Evolutionary conservation across 2,797 vertebrate genomes (phyloP).

Genomic region (Garrulus glandarius): DNA sequence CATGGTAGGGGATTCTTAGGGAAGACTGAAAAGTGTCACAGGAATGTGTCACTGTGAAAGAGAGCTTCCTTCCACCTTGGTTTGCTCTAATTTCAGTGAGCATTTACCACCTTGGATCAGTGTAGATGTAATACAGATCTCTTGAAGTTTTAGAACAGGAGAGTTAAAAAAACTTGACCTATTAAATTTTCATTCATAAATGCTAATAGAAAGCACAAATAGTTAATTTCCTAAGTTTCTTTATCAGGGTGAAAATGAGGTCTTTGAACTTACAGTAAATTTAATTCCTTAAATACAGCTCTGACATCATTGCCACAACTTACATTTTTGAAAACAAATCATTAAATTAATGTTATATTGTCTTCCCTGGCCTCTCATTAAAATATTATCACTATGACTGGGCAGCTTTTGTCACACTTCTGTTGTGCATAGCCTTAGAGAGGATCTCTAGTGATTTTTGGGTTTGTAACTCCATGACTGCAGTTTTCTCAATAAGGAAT

Average conservation of each 20-base stretch:
- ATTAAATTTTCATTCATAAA: neutral
- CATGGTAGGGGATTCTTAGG: slow-evolving; percentile 23
- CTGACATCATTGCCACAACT: neutral
- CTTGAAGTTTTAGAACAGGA: neutral
- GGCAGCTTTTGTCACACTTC: neutral
- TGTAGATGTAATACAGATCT: neutral
- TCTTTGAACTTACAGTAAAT: neutral
- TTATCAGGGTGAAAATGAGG: neutral
- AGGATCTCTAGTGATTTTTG: neutral
- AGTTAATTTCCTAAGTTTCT: neutral
- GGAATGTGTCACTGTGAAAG: neutral
- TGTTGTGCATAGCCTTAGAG: neutral
- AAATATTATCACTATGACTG: neutral
- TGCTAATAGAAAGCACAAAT: neutral
- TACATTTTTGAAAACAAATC: neutral
- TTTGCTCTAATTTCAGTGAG: neutral
- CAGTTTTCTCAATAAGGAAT: neutral
- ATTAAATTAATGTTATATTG: neutral
- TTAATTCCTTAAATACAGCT: neutral
- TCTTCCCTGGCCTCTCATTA: neutral
- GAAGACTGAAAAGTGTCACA: neutral
- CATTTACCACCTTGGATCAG: neutral
- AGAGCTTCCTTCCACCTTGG: neutral
- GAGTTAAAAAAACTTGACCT: neutral
- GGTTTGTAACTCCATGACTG: neutral